phyloP scores from a whole-genome alignment of 2,888 invertebrate genomes.

The Tipula helvola region DNA sequence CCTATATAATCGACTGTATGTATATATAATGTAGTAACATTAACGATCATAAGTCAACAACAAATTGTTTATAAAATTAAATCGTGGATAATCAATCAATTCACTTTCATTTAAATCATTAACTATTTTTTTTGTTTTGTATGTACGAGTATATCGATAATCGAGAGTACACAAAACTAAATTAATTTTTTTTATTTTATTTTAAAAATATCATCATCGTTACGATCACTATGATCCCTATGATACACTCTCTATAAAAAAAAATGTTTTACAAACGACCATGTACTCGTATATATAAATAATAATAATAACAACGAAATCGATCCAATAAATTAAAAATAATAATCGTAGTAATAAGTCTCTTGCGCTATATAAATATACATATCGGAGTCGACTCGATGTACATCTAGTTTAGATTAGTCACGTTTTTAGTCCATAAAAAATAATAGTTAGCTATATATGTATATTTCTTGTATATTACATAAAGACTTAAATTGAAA shows the following conservation, averaged over 20 bases:
- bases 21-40: neutral
- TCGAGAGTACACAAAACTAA: neutral
- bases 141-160: neutral
- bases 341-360: neutral
- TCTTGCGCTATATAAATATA: neutral
- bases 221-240: neutral
- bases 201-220: neutral
- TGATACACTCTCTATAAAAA: neutral
- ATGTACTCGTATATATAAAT: neutral
- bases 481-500: neutral
- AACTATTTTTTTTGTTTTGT: neutral
- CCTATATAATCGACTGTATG: neutral
- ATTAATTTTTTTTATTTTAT: neutral
- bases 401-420: neutral
- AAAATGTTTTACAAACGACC: neutral
- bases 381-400: neutral
- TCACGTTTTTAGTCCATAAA: constrained; percentile 4
- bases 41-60: neutral
- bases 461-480: neutral
- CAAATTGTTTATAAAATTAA: neutral
- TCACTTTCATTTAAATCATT: neutral
- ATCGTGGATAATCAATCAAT: neutral
- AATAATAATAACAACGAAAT: neutral
- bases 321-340: neutral
- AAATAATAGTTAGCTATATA: neutral